Evolutionary conservation across 2,113 vertebrate species (phyloP).

Genomic region (Amazona guildingii): DNA sequence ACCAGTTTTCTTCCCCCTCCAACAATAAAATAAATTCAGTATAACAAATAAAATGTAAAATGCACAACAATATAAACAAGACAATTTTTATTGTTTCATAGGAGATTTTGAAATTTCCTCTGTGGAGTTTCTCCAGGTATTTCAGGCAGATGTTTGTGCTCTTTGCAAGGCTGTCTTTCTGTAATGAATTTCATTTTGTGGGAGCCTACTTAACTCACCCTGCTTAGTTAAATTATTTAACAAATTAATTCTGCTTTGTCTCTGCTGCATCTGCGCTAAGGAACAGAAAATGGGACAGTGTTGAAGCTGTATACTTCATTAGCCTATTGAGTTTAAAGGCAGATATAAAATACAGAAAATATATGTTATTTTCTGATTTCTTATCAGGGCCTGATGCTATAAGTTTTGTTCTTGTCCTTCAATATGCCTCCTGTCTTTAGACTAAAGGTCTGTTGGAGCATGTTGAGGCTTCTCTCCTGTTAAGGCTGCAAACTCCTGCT

Average conservation of each 20-base stretch:
- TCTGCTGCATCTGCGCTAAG: slow-evolving; percentile 20
- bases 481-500: not conserved
- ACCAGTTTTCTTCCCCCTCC: not conserved
- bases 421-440: not conserved
- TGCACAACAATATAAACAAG: not conserved
- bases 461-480: not conserved
- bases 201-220: not conserved
- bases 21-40: not conserved
- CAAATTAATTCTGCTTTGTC: slow-evolving; percentile 17
- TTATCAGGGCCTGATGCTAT: not conserved
- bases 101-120: not conserved
- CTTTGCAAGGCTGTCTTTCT: not conserved
- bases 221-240: slow-evolving; percentile 40
- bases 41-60: slow-evolving; percentile 1
- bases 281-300: not conserved
- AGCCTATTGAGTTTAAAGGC: not conserved
- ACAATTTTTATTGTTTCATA: not conserved
- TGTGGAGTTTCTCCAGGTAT: not conserved
- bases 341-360: not conserved
- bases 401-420: not conserved
- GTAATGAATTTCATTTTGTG: not conserved
- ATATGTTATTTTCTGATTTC: not conserved
- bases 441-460: not conserved
- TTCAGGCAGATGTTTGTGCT: slow-evolving; percentile 34
- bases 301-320: not conserved